Conservation (phyloP, 2,888 invertebrate genomes). For the Tipula helvola region DNA sequence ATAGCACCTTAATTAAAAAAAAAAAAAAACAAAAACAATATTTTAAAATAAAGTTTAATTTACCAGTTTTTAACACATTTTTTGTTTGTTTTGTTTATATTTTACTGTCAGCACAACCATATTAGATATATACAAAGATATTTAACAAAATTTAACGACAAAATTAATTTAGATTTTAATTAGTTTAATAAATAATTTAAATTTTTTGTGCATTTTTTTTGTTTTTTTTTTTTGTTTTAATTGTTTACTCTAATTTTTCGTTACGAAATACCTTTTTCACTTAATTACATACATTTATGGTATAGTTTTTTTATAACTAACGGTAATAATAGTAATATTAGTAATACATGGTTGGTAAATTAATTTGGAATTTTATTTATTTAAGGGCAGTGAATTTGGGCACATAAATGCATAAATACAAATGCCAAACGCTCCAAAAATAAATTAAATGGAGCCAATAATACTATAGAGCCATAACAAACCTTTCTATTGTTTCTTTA, state of each 20-base stretch:
- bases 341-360: not conserved
- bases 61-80: not conserved
- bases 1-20: not conserved
- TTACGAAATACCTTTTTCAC: constrained; percentile 15
- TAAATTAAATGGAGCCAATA: too few species aligned
- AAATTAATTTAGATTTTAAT: not conserved
- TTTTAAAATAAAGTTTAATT: not conserved
- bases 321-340: not conserved
- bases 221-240: not conserved
- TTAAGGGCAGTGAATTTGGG: not conserved
- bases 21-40: not conserved
- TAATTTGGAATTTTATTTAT: not conserved
- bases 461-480: too few species aligned
- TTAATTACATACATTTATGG: not conserved
- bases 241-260: constrained; percentile 13
- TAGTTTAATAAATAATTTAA: not conserved
- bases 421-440: too few species aligned
- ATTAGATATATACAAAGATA: not conserved
- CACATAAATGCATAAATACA: too few species aligned
- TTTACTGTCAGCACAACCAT: not conserved
- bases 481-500: too few species aligned
- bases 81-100: not conserved
- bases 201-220: not conserved
- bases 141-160: not conserved
- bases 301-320: not conserved